Evolutionary conservation across 1,140 invertebrate genomes (phyloP).

Genomic region (Belonocnema kinseyi): DNA sequence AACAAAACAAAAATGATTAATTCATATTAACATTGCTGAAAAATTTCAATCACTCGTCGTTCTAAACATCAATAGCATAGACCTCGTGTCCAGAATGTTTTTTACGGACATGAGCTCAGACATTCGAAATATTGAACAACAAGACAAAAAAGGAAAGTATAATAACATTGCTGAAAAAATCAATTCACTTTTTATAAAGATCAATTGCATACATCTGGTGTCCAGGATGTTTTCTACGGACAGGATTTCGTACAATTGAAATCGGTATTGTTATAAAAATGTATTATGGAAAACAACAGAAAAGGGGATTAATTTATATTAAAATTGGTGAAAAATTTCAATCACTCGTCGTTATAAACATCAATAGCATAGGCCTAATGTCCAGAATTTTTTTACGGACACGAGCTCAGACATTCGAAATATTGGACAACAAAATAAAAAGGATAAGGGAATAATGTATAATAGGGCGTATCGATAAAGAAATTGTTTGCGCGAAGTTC

Average conservation of each 20-base stretch:
- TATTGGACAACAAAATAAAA: constrained; percentile 40
- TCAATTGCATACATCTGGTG: constrained; percentile 52
- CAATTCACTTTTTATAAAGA: constrained; percentile 35
- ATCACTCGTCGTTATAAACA: constrained; percentile 39
- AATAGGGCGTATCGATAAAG: too few relatives aligned
- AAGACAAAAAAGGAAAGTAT: constrained; percentile 36
- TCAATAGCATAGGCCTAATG: constrained; percentile 52
- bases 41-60: constrained; percentile 18
- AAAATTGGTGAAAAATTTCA: not conserved
- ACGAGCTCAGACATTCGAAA: constrained; percentile 66
- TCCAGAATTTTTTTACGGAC: constrained; percentile 60
- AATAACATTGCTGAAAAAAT: not conserved
- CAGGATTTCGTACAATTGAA: constrained; percentile 66
- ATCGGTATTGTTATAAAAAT: constrained; percentile 56
- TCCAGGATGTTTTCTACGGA: constrained; percentile 58
- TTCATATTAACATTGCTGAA: not conserved
- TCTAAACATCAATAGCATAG: constrained; percentile 53
- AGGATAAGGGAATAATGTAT: not conserved
- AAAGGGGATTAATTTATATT: constrained; percentile 9
- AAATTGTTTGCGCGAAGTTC: too few relatives aligned
- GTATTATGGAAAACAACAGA: constrained; percentile 66
- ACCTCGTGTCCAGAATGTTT: constrained; percentile 55
- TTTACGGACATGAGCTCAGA: constrained; percentile 65
- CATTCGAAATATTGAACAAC: constrained; percentile 61
- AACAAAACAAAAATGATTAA: not conserved